phyloP scores from a whole-genome alignment of 2,113 vertebrate genomes.

The Phyllostomus discolor region DNA sequence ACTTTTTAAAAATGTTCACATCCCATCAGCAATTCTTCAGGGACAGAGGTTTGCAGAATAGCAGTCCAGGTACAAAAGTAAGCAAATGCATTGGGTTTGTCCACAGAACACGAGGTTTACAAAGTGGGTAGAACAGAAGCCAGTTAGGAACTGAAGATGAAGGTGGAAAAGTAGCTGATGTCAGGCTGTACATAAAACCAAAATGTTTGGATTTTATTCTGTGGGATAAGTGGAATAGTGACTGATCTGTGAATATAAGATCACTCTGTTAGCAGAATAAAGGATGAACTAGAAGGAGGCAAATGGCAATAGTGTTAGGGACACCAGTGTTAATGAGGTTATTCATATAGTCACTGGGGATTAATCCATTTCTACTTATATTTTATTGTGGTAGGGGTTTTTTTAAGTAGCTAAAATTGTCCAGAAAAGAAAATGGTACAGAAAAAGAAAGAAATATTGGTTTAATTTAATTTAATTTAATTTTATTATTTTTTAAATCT shows the following conservation, averaged over 20 bases:
- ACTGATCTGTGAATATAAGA: neutral
- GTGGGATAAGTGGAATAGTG: neutral
- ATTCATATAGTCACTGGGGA: neutral
- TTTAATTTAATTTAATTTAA: neutral
- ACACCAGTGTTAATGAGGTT: neutral
- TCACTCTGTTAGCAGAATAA: neutral
- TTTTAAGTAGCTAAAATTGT: neutral
- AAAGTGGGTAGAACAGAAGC: neutral
- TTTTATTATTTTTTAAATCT: no score
- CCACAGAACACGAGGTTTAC: neutral
- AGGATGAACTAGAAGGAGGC: neutral
- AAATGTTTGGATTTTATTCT: neutral
- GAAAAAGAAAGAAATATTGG: neutral
- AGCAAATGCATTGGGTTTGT: neutral
- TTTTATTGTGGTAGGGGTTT: neutral
- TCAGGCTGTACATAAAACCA: neutral
- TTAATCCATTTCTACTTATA: neutral
- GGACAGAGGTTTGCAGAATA: neutral
- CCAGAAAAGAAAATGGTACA: neutral
- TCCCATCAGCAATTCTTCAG: constrained; percentile 7
- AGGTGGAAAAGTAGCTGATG: neutral
- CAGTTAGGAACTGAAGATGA: neutral
- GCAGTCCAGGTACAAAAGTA: neutral
- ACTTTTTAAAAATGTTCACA: neutral
- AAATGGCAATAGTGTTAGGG: neutral